These are phyloP conservation scores for Drosophila bifasciata DNA, from an alignment of 1,140 invertebrate species.

Conservation along the genomic window DNA sequence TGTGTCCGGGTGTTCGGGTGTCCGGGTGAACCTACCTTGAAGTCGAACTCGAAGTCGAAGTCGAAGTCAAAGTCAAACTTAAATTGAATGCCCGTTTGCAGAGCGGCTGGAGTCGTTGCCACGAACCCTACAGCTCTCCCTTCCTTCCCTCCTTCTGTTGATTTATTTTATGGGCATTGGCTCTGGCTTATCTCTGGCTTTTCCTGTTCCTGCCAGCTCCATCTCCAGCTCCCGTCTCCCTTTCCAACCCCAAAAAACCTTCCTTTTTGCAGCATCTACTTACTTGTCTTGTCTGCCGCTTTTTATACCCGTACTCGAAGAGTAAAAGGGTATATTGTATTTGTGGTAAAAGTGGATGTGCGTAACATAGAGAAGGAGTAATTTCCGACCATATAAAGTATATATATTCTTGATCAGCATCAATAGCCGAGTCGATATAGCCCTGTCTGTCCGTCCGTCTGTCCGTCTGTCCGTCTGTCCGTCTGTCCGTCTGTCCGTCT, in stretches of 20 bases:
- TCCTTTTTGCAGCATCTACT: neutral
- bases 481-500: no score
- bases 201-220: neutral
- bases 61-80: constrained; percentile 37
- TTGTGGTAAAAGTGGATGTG: no score
- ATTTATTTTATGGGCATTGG: constrained; percentile 48
- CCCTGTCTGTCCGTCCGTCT: no score
- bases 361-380: no score
- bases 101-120: neutral
- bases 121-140: neutral
- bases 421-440: no score
- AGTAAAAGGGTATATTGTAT: no score
- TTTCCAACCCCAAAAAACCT: no score
- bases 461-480: no score
- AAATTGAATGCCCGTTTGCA: constrained; percentile 41
- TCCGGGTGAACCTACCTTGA: constrained; percentile 24
- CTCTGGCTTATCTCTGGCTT: constrained; percentile 38
- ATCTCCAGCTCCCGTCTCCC: no score
- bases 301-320: no score
- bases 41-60: constrained; percentile 33
- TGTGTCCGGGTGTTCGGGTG: constrained; percentile 7
- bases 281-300: constrained; percentile 12
- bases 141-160: constrained; percentile 14
- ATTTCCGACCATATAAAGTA: no score
- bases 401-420: no score